Evolutionary conservation across 2,113 vertebrate species (phyloP), one percentile per base, ranked within the genome.

Genomic region (Ophiodon elongatus): DNA sequence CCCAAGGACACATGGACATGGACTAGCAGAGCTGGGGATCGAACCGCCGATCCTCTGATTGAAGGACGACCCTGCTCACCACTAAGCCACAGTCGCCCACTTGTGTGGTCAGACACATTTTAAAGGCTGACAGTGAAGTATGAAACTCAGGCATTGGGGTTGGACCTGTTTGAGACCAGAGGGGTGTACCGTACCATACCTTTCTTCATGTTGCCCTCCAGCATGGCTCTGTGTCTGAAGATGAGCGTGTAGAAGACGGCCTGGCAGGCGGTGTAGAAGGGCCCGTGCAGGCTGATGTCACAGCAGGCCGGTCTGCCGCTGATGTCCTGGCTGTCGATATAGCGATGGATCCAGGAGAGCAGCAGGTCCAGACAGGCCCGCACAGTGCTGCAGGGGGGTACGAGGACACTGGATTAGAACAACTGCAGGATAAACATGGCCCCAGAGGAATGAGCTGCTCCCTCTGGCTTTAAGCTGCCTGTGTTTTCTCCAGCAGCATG

Each of bases 341-440:
- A 99, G 21, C 92, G 52, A 71, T 99, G 98, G 85, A 99, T 84
- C 98, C 97, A 99, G 71, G 95, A 95, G 63, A 98, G 93, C 80
- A 99, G 92, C 88, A 99, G 94, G 92, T 99, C 97, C 68, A 99
- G 90, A 72, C 98, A 99, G 1, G 98, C 97, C 79, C 96, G 97
- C 15, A 98, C 97, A 6, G 98, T 99, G 10, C 98, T 99, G 85
- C 0, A 45, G 59, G 45, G 29, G 41, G 31, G 57, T 19, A 3
- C 6, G 25, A 19, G 23, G 10, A 27, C 25, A 11, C 8, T 21
- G 29, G n/a, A 25, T 59, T 1, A 76, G 31, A 65, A n/a, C 31
- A 59, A 19, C 39, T 43, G 31, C 4, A 64, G 41, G 23, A n/a
- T 1, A 3, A 59, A 66, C 13, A 41, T 14, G 29, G 14, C 10